These are phyloP conservation scores for Halyomorpha halys DNA, from an alignment of 1,140 invertebrate genomes.

Conservation along the genomic window DNA sequence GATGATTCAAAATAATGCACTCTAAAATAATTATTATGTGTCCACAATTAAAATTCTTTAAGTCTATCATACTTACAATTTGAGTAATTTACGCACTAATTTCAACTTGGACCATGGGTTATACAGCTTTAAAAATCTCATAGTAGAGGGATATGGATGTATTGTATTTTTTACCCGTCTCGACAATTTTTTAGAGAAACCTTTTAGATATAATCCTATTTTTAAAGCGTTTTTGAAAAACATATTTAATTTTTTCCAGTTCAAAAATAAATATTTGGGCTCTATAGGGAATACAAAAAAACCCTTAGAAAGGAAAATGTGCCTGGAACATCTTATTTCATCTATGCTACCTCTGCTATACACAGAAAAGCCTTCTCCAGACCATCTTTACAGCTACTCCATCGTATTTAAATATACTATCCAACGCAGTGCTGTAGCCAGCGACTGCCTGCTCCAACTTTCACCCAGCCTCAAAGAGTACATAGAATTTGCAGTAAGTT, in stretches of 20 bases:
- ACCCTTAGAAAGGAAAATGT: conserved; percentile 3
- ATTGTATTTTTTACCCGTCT: too few species aligned
- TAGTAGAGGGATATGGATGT: too few species aligned
- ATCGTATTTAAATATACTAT: neutral
- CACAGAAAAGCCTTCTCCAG: neutral
- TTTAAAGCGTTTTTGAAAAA: too few species aligned
- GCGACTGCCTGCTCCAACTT: neutral
- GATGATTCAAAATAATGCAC: too few species aligned
- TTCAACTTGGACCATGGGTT: too few species aligned
- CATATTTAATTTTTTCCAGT: conserved; percentile 11
- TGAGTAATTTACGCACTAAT: too few species aligned
- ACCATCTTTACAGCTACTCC: neutral
- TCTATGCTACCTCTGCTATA: neutral
- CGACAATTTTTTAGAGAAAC: too few species aligned
- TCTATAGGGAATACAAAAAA: neutral
- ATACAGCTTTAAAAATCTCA: too few species aligned
- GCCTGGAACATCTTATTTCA: neutral
- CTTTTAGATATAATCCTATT: too few species aligned
- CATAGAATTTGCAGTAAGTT: neutral
- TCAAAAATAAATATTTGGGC: conserved; percentile 7
- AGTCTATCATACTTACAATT: too few species aligned
- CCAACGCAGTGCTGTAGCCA: neutral
- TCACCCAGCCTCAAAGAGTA: neutral
- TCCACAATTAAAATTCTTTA: too few species aligned
- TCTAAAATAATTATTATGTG: too few species aligned